Base-by-base conservation (phyloP, 1,140 invertebrate species). In the Heliconius hermathena region DNA sequence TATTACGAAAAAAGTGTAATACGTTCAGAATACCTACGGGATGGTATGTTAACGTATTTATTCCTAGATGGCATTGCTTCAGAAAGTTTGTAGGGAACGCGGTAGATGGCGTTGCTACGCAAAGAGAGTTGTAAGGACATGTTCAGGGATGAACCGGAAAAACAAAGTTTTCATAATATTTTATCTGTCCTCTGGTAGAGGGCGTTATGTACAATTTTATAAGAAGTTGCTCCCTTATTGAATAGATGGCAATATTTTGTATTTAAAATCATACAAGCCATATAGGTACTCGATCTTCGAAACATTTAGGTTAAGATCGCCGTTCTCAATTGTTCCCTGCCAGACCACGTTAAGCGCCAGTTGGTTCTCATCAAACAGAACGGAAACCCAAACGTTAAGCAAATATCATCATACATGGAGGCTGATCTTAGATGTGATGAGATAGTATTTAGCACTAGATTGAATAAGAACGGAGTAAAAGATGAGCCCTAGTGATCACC, bases 11-110 rank as follows among this genome's bases (percentile, higher is more conserved):
- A 29, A 66, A 66, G 13, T 29, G 60, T 66, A 66, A 29, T 66
- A 66, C 22, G 60, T 66, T 26, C 22, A 3, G 5, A 26, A 22
- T 26, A 26, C 8, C 0, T 1, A n/a, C 1, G 11, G 26, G 3
- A 66, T 0, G 11, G 1, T 66, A 1, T 77, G n/a, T 74, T 81
- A n/a, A 41, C 29, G n/a, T 29, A 77, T 1, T 22, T 26, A 71
- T 6, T 52, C 26, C 11, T 74, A 83, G 82, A 77, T 83, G 82
- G 82, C 82, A 77, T 22, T 83, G 77, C 41, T 76, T 29, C 3
- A 66, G 46, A 74, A 29, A 76, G 26, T 72, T 71, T n/a, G 11
- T 38, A 8, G 18, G 16, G 26, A 66, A 66, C 60, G 8, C 38
- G 36, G 8, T 73, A 80, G 79, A 73, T 80, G 79, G 76, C 78